Base-by-base conservation (phyloP, 2,797 vertebrate species). In the Tinamus major region DNA sequence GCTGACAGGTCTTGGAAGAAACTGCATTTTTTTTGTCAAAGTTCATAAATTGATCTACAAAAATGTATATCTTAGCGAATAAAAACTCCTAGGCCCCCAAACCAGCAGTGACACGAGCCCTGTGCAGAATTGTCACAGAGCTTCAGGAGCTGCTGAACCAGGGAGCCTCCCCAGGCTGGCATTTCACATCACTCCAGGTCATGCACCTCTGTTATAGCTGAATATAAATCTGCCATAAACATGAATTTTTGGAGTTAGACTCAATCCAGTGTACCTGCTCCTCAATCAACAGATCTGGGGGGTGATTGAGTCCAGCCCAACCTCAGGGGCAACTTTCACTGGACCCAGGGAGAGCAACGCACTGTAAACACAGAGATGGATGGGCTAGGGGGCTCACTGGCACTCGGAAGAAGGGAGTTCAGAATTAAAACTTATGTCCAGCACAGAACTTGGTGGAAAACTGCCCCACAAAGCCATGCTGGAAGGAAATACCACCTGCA, bases 291-390 rank as follows among this genome's bases (percentile, higher is more conserved):
- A 55, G 26, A 21, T 61, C 31, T 49, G 44, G 17, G 29, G n/a
- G 12, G 51, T 51, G n/a, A 7, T 5, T 7, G 6, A 51, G 11
- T 11, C 4, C 21, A 0, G 12, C 17, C 27, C 26, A n/a, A 19
- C 3, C 13, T 31, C 48, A 71, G 23, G 20, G 1, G 11, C 31
- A 24, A 56, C 27, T 33, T 24, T 8, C 19, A 37, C n/a, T 13
- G 41, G 13, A 72, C 26, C 76, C 59, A 42, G 10, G 55, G 67
- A 53, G 0, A 0, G 5, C 5, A 27, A 41, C 0, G 2, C 16
- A 68, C 31, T 0, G 0, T 39, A 56, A 35, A 42, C 65, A 31
- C 2, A 0, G 41, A 48, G 83, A 27, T 12, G 65, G 11, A 23
- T 46, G 41, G 11, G n/a, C 10, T 61, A 8, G 8, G 74, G 70